Evolutionary conservation across 2,888 invertebrate genomes (phyloP), one percentile per base, ranked within the genome.

Genomic region (Standfussiana lucernea): DNA sequence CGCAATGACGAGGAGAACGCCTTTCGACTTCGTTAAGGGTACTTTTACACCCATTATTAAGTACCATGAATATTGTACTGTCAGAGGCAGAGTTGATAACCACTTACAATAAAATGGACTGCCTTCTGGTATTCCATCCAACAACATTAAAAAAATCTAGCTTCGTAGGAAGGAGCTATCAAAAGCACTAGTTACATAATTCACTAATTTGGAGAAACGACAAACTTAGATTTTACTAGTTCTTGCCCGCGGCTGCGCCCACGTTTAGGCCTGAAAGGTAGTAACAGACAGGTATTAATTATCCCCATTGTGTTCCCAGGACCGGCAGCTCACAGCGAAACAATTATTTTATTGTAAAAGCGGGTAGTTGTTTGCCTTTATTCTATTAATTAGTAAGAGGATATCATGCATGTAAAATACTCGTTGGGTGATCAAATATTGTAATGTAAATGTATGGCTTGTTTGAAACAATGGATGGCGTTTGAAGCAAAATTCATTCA

Each of bases 381-480:
- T 45, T 28, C 21, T 45, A 28, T 72, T 64, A 53, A 72, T 75
- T 56, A 53, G 42, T 53, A 53, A 61, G n/a, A 42, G 21, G 35
- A 65, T 65, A 65, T 28, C 64, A 45, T 45, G 65, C 18, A 32
- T 37, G 47, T 6, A 59, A 59, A 59, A 21, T n/a, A 47, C 28
- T 47, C n/a, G 7, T 66, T 37, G n/a, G 56, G 13, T 24, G 24
- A n/a, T 50, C 50, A 75, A 75, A 62, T 72, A 62, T 32, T 32
- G 45, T 35, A 24, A 4, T n/a, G 35, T 64, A 35, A 64, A 75
- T 59, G 10, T 10, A 21, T 21, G n/a, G 28, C 8, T 50, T 61
- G 40, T 66, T 42, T 42, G 18, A 15, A 35, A 65, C n/a, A 40
- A 40, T 40, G 28, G 1, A 45, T 10, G 18, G 13, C 10, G 13